phyloP scores from a whole-genome alignment of 2,888 invertebrate genomes.

The Herminia tarsipennalis region DNA sequence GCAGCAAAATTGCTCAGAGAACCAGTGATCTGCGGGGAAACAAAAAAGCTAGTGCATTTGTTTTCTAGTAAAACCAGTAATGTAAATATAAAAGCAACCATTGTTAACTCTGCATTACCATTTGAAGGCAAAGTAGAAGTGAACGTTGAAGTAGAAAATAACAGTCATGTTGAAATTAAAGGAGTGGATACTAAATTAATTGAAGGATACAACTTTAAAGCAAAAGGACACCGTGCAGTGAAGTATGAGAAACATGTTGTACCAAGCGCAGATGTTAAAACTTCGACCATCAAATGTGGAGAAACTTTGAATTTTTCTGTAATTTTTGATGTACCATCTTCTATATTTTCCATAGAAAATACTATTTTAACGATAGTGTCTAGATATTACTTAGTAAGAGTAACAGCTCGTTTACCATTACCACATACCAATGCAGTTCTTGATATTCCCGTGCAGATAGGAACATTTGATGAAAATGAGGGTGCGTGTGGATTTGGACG shows the following conservation, averaged over 20 bases:
- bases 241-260: conserved; percentile 24
- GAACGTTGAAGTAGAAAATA: conserved; percentile 48
- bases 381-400: too few relatives aligned
- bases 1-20: conserved; percentile 41
- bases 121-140: conserved; percentile 47
- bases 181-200: conserved; percentile 43
- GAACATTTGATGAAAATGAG: too few relatives aligned
- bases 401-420: too few relatives aligned
- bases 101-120: conserved; percentile 43
- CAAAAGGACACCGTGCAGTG: conserved; percentile 21
- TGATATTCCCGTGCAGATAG: too few relatives aligned
- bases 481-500: too few relatives aligned
- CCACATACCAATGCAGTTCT: too few relatives aligned
- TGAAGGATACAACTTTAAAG: conserved; percentile 41
- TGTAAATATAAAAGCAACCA: conserved; percentile 47
- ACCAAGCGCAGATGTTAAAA: conserved; percentile 41
- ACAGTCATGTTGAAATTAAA: conserved; percentile 43
- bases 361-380: conserved; percentile 47
- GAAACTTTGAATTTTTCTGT: conserved; percentile 36
- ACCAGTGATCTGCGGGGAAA: conserved; percentile 45
- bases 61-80: conserved; percentile 44
- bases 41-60: conserved; percentile 45
- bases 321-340: conserved; percentile 9
- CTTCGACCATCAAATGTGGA: conserved; percentile 32
- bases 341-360: conserved; percentile 39